These are phyloP conservation scores for Capricornis sumatraensis DNA, from an alignment of 2,113 vertebrate species.

Conservation along the genomic window DNA sequence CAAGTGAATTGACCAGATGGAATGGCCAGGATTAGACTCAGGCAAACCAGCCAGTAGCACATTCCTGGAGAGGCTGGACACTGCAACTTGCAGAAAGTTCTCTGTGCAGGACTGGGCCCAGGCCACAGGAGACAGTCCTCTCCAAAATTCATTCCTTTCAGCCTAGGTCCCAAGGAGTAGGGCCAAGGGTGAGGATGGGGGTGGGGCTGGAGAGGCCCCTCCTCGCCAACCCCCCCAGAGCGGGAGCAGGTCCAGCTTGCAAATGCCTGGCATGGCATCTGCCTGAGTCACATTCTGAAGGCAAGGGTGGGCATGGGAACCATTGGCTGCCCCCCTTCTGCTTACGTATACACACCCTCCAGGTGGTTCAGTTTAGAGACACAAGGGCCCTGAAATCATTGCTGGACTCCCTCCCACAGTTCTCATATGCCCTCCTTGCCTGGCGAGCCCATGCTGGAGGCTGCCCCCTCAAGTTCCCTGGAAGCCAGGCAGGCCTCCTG, in stretches of 20 bases:
- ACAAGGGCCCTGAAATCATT: slow-evolving; percentile 38
- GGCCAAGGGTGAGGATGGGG: not conserved
- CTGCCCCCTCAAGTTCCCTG: not conserved
- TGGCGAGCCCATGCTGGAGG: not conserved
- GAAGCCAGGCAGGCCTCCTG: not conserved
- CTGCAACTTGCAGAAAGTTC: not conserved
- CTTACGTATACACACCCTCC: not conserved
- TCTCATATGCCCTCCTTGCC: not conserved
- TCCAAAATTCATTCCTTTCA: slow-evolving; percentile 17
- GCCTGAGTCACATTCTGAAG: slow-evolving; percentile 40
- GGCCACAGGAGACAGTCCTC: not conserved
- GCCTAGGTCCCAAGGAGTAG: not conserved
- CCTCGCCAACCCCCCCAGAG: not conserved
- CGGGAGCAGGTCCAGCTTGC: slow-evolving; percentile 18
- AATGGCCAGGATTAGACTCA: not conserved
- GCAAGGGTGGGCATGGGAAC: slow-evolving; percentile 31
- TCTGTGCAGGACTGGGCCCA: not conserved
- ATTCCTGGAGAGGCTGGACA: not conserved
- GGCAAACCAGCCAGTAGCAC: not conserved
- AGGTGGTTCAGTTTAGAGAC: slow-evolving; percentile 59
- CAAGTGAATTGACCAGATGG: not conserved
- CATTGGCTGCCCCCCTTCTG: not conserved
- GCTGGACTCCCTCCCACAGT: not conserved
- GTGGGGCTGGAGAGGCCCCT: not conserved
- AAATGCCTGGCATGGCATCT: slow-evolving; percentile 42